A percentile compares a stretch with the other conserved stretches of the same genome.
Conservation (phyloP, 2,797 vertebrate genomes). For the Sebastolobus altivelis region DNA sequence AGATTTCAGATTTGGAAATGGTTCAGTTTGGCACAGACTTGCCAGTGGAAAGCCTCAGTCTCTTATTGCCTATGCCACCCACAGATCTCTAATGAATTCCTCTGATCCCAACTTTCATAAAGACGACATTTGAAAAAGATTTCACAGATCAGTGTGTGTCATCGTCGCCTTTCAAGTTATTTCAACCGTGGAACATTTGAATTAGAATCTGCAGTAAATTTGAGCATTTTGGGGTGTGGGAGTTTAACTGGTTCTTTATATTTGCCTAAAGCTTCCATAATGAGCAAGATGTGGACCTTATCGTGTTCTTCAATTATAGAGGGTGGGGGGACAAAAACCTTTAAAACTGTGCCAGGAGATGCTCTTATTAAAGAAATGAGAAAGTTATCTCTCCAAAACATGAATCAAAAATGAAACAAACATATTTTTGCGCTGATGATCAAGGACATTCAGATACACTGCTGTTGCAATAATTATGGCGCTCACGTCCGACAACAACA, state of each 20-base stretch:
- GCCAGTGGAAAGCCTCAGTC: constrained; percentile 50
- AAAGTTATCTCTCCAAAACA: constrained; percentile 81
- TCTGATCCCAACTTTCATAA: constrained; percentile 82
- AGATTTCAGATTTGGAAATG: constrained; percentile 70
- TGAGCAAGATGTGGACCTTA: constrained; percentile 77
- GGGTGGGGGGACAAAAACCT: constrained; percentile 38
- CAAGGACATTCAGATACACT: constrained; percentile 50
- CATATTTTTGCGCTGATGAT: constrained; percentile 50
- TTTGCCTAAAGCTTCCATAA: constrained; percentile 82
- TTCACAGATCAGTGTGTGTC: constrained; percentile 72
- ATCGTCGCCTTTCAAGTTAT: constrained; percentile 78
- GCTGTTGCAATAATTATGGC: constrained; percentile 62
- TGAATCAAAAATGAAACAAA: constrained; percentile 66
- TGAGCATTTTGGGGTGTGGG: constrained; percentile 75
- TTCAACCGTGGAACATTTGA: constrained; percentile 73
- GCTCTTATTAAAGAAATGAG: constrained; percentile 64
- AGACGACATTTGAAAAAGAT: constrained; percentile 76
- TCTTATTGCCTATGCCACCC: constrained; percentile 72
- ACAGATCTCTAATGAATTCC: constrained; percentile 80
- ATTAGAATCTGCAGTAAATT: constrained; percentile 64
- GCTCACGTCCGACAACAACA: constrained; percentile 33
- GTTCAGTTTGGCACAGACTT: constrained; percentile 71
- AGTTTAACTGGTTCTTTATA: constrained; percentile 76
- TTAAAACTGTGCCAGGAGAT: constrained; percentile 73
- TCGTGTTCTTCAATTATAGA: constrained; percentile 59